Evolutionary conservation across 2,888 invertebrate species (phyloP).

Genomic region (Bellardia bayeri): DNA sequence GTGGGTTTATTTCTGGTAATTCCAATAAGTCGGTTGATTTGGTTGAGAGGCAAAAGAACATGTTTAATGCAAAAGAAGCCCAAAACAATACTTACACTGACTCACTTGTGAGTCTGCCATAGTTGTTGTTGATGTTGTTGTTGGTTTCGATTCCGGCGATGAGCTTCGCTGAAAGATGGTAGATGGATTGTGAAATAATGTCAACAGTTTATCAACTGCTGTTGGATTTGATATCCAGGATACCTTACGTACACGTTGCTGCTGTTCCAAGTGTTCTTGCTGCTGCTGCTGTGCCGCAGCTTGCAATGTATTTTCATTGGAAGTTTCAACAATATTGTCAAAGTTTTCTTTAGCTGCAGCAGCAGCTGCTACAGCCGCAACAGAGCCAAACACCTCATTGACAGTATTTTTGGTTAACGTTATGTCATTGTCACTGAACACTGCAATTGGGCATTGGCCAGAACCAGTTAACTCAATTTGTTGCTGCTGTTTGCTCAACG

Average conservation of each 20-base stretch:
- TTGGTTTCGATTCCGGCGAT: conserved; percentile 78
- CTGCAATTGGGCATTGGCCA: conserved; percentile 78
- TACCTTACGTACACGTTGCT: conserved; percentile 85
- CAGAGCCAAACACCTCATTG: conserved; percentile 67
- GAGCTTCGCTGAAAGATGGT: conserved; percentile 86
- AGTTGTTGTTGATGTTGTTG: conserved; percentile 73
- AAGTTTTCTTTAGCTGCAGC: conserved; percentile 39
- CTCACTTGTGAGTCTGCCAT: conserved; percentile 58
- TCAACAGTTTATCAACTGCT: conserved; percentile 88
- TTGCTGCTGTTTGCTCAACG: conserved; percentile 38
- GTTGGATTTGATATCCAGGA: conserved; percentile 87
- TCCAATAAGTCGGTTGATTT: no score
- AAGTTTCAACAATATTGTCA: conserved; percentile 35
- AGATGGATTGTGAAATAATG: conserved; percentile 88
- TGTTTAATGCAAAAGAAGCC: not conserved
- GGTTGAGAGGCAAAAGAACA: no score
- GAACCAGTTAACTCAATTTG: conserved; percentile 42
- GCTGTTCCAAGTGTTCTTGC: conserved; percentile 75
- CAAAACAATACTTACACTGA: conserved; percentile 66
- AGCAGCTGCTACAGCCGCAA: conserved; percentile 45
- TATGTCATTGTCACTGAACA: conserved; percentile 81
- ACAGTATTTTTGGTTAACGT: conserved; percentile 80
- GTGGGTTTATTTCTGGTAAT: no score
- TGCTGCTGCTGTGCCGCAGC: conserved; percentile 36
- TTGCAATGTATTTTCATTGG: conserved; percentile 43